Evolutionary conservation across 2,888 invertebrate species (phyloP), one percentile per base, ranked within the genome.

Genomic region (Lamellibrachia columna): DNA sequence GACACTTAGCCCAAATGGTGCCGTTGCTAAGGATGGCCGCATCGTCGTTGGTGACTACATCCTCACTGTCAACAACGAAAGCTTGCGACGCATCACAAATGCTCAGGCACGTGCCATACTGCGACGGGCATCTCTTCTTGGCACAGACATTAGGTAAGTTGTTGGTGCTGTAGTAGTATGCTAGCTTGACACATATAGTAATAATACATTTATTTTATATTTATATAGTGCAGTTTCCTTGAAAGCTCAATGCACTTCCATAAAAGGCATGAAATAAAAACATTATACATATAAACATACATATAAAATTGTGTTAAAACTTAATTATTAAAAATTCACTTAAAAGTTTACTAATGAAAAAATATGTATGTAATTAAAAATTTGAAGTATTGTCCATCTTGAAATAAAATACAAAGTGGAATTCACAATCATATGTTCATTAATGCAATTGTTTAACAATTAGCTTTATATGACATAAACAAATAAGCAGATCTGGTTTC

Each of bases 101-200:
- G 97, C 97, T 7, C 97, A 97, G 96, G 97, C 97, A 22, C 95
- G 97, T 93, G 97, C 97, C 91, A 97, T 97, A 92, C 96, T 97
- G 91, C 96, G 97, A 92, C 95, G 97, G 92, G 97, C 97, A 40
- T 97, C 97, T 94, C 97, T 97, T 22, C 96, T 97, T 93, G 97
- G 97, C 92, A 97, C 97, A 75, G 97, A 97, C 95, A 97, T 97
- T 95, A 97, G 97, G 97, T 97, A 95, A 55, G 93, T 92, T 9
- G 55, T 3, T 91, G 53, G 53, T 91, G 40, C 40, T 40, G 1
- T 91, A 40, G 40, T 91, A 91, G 22, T 75, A 15, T 90, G 40
- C 40, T 40, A 40, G 40, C 40, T 40, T 40, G 40, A 40, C 40
- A 91, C 15, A 90, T 90, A 90, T 90, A 1, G 15, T 90, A 15